phyloP scores from a whole-genome alignment of 2,797 vertebrate species.

The Cichlasoma orientale region DNA sequence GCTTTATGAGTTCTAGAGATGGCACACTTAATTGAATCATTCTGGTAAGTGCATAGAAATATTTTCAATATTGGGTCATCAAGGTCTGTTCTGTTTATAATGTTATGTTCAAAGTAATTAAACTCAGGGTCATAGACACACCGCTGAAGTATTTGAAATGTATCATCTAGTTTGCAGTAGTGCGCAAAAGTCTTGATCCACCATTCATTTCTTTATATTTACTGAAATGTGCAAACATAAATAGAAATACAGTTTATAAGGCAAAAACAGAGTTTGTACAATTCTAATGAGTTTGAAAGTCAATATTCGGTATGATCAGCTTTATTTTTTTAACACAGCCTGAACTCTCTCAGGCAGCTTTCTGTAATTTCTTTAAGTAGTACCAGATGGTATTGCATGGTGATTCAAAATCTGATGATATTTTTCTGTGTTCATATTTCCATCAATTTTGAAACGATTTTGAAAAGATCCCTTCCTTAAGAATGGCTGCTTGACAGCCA shows the following conservation, averaged over 20 bases:
- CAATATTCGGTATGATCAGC: neutral
- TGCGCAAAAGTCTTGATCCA: neutral
- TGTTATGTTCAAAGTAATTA: neutral
- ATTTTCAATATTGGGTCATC: neutral
- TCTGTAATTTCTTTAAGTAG: too few species aligned
- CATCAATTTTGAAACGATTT: too few species aligned
- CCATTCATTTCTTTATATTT: neutral
- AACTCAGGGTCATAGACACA: too few species aligned
- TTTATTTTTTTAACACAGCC: neutral
- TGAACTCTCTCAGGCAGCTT: neutral
- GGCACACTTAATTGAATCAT: too few species aligned
- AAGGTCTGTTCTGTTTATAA: neutral
- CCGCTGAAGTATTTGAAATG: neutral
- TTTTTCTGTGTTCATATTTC: fast-evolving
- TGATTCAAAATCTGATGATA: neutral
- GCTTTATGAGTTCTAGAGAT: too few species aligned
- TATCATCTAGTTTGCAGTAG: neutral
- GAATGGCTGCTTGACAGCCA: too few species aligned
- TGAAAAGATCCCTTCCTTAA: too few species aligned
- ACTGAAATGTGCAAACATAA: neutral
- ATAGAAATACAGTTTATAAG: too few species aligned
- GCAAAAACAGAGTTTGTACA: too few species aligned
- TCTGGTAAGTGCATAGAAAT: neutral
- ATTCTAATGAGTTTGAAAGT: neutral
- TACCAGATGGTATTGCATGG: neutral